Conservation (phyloP, 2,888 invertebrate species). For the Drosophila subsilvestris region DNA sequence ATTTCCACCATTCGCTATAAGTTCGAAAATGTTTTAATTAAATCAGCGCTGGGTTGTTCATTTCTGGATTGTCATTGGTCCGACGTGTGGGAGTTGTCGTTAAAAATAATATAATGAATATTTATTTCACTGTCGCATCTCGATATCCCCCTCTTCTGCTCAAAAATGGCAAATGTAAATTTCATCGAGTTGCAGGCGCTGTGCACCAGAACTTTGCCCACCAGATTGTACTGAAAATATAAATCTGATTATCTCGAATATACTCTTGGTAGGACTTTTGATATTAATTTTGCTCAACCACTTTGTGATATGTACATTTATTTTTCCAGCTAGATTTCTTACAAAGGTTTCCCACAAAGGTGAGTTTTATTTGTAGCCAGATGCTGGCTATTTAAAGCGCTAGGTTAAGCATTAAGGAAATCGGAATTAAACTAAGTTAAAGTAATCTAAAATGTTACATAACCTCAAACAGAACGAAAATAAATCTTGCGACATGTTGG, state of each 20-base stretch:
- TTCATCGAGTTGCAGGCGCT: too few relatives aligned
- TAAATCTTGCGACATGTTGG: not conserved
- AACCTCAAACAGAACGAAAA: not conserved
- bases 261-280: too few relatives aligned
- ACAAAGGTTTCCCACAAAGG: too few relatives aligned
- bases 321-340: too few relatives aligned
- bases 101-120: conserved; percentile 45
- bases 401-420: too few relatives aligned
- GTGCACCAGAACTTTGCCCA: not conserved
- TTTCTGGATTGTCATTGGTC: conserved; percentile 13
- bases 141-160: not conserved
- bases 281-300: not conserved
- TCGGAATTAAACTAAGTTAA: not conserved
- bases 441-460: not conserved
- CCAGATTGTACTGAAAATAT: not conserved
- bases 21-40: conserved; percentile 81
- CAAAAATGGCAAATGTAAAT: conserved; percentile 4
- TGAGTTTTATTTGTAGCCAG: too few relatives aligned
- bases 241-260: not conserved
- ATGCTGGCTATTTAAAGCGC: too few relatives aligned
- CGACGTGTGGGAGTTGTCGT: conserved; percentile 37
- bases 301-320: too few relatives aligned
- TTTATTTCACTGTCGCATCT: conserved; percentile 29
- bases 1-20: conserved; percentile 60
- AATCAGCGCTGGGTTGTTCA: conserved; percentile 43